A percentile compares a stretch with the other conserved stretches of the same genome.
phyloP scores from a whole-genome alignment of 1,140 invertebrate species.

The Aricia agestis region DNA sequence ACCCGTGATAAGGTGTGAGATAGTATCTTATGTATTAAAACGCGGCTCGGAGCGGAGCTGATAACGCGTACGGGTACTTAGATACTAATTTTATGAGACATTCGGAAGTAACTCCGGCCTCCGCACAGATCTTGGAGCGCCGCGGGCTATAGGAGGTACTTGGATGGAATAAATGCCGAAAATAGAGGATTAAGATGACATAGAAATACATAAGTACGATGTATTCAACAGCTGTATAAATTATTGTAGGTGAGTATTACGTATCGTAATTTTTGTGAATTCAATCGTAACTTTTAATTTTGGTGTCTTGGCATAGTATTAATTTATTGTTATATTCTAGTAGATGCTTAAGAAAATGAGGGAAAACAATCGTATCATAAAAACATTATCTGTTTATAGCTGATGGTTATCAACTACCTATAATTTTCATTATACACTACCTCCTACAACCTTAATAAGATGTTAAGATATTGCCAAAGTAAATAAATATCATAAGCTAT shows the following conservation, averaged over 20 bases:
- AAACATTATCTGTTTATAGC: neutral
- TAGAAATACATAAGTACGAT: neutral
- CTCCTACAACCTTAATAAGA: neutral
- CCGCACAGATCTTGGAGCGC: slow-evolving; percentile 24
- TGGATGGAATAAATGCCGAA: neutral
- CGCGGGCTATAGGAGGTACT: neutral
- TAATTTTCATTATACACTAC: too few relatives aligned
- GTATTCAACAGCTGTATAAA: too few relatives aligned
- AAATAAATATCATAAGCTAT: slow-evolving; percentile 16
- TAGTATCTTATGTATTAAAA: slow-evolving; percentile 48
- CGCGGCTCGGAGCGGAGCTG: slow-evolving; percentile 53
- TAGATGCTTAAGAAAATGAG: too few relatives aligned
- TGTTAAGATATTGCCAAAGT: slow-evolving; percentile 21
- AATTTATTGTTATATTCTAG: too few relatives aligned
- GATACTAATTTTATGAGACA: slow-evolving; percentile 70
- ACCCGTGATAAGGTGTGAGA: slow-evolving; percentile 52
- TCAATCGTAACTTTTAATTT: too few relatives aligned
- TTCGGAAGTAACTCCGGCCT: slow-evolving; percentile 35
- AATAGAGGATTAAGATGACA: neutral
- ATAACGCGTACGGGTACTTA: slow-evolving; percentile 59
- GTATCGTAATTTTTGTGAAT: too few relatives aligned
- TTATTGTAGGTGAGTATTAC: too few relatives aligned
- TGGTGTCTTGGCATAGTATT: too few relatives aligned
- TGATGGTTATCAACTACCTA: slow-evolving; percentile 17
- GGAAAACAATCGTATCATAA: too few relatives aligned